Conservation (phyloP, 2,888 invertebrate genomes). For the Brachyptera risi region DNA sequence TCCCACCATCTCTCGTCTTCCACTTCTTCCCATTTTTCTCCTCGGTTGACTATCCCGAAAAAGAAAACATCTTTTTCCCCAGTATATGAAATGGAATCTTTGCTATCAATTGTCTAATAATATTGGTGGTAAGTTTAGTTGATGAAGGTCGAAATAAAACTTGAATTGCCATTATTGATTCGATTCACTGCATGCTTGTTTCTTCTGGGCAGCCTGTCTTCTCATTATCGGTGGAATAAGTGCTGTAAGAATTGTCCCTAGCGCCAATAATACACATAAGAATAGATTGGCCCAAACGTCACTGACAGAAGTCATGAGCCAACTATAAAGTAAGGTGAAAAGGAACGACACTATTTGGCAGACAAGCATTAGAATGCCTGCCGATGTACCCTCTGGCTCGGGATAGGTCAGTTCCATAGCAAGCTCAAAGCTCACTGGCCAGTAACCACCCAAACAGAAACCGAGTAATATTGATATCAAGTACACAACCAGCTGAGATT, state of each 20-base stretch:
- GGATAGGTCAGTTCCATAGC: constrained; percentile 59
- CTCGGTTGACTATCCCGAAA: too few relatives aligned
- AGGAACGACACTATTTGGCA: constrained; percentile 3
- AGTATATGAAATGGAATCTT: too few relatives aligned
- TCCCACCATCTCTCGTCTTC: too few relatives aligned
- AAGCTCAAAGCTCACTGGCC: constrained; percentile 59
- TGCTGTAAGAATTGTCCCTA: constrained; percentile 52
- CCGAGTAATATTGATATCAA: constrained; percentile 80
- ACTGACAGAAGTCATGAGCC: constrained; percentile 3
- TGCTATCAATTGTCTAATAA: too few relatives aligned
- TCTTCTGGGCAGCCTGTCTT: constrained; percentile 63
- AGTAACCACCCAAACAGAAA: constrained; percentile 65
- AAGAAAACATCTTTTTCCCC: too few relatives aligned
- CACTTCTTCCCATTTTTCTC: too few relatives aligned
- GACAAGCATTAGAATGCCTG: constrained; percentile 55
- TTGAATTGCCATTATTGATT: too few relatives aligned
- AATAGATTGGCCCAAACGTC: constrained; percentile 47
- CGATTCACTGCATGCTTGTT: not conserved
- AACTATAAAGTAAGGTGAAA: constrained; percentile 16
- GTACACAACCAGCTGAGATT: constrained; percentile 77
- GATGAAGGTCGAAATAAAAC: too few relatives aligned
- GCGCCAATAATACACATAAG: constrained; percentile 45
- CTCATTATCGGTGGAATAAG: constrained; percentile 74
- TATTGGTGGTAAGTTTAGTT: too few relatives aligned
- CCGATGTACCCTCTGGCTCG: constrained; percentile 56